Conservation (phyloP, 2,888 invertebrate genomes). For the Lingula anatina region DNA sequence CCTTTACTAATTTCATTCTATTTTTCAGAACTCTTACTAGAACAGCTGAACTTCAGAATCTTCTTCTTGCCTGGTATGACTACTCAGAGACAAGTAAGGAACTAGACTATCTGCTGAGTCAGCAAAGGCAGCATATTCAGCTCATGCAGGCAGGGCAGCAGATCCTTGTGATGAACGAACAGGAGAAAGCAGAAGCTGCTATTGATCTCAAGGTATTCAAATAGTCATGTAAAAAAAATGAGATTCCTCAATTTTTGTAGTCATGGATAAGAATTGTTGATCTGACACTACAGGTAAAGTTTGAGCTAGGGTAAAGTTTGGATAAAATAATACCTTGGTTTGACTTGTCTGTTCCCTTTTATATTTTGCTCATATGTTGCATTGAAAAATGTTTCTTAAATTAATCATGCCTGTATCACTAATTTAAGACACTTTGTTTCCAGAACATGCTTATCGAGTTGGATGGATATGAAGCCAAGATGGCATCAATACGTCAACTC, state of each 20-base stretch:
- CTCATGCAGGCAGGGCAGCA: slow-evolving; percentile 21
- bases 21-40: slow-evolving; percentile 2
- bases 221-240: too few relatives aligned
- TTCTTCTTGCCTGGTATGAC: slow-evolving; percentile 29
- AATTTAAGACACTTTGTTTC: not conserved
- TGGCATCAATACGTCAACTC: not conserved
- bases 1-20: too few relatives aligned
- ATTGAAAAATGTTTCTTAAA: not conserved
- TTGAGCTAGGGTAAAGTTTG: too few relatives aligned
- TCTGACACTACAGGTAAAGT: too few relatives aligned
- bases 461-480: not conserved
- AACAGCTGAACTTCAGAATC: slow-evolving; percentile 16
- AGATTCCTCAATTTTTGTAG: too few relatives aligned
- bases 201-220: slow-evolving; percentile 16
- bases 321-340: slow-evolving; percentile 7
- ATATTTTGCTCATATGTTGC: not conserved
- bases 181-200: slow-evolving; percentile 17
- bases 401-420: not conserved
- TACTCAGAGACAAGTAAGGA: slow-evolving; percentile 27
- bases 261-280: too few relatives aligned
- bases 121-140: slow-evolving; percentile 61
- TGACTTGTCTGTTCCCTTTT: not conserved
- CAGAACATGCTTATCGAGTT: not conserved
- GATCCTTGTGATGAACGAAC: slow-evolving; percentile 14
- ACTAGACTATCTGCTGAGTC: slow-evolving; percentile 45